Percentiles rank a stretch among this genome's conserved stretches.
phyloP scores from a whole-genome alignment of 2,113 vertebrate species.

The Vidua macroura region DNA sequence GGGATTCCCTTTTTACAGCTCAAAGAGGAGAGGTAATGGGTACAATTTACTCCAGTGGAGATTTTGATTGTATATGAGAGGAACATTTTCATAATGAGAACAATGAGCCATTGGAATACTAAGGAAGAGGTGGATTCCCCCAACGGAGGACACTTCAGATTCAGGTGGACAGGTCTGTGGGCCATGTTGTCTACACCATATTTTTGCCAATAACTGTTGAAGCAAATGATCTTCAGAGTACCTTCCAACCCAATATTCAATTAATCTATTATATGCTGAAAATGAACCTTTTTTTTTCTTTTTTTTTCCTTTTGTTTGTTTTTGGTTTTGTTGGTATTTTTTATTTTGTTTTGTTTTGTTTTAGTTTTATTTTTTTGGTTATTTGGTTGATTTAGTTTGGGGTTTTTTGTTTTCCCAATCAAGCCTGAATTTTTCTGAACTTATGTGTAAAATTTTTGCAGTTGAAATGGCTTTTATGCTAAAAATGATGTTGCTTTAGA shows the following conservation, averaged over 20 bases:
- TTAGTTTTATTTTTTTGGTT: not conserved
- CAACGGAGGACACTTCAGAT: not conserved
- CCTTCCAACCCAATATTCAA: not conserved
- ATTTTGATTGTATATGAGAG: not conserved
- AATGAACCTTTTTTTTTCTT: not conserved
- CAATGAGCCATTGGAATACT: not conserved
- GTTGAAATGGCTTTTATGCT: not conserved
- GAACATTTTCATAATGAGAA: not conserved
- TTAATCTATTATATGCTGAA: not conserved
- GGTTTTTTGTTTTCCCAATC: not conserved
- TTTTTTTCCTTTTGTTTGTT: no score
- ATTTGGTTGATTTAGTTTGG: fast-evolving
- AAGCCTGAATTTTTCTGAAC: not conserved
- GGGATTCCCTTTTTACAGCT: not conserved
- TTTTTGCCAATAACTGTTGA: not conserved
- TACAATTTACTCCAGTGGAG: not conserved
- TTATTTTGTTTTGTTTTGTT: not conserved
- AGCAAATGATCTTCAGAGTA: not conserved
- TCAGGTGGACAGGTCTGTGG: not conserved
- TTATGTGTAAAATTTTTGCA: not conserved
- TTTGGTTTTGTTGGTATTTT: fast-evolving
- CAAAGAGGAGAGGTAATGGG: not conserved
- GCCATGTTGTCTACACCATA: fast-evolving
- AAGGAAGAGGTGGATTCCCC: not conserved
- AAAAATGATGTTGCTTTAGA: not conserved